Percentiles rank a stretch among this genome's conserved stretches.
phyloP scores from a whole-genome alignment of 2,113 vertebrate species.

The Phalacrocorax pelagicus region DNA sequence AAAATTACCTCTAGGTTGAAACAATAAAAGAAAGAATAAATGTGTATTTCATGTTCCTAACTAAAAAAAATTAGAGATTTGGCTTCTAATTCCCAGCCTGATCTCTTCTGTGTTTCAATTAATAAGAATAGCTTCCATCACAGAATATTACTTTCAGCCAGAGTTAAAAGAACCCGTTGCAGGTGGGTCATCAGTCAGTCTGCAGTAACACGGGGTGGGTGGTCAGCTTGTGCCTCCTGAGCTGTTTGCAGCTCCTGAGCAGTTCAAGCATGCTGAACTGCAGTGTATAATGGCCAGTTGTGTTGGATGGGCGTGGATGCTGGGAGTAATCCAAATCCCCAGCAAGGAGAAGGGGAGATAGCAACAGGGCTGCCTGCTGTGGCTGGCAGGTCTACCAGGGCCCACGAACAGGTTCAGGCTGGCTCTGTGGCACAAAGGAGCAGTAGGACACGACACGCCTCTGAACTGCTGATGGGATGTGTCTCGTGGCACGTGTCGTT shows the following conservation, averaged over 20 bases:
- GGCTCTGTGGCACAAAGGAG: background rate
- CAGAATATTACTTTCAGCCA: background rate
- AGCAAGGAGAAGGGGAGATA: background rate
- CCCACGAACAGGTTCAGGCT: background rate
- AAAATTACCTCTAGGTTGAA: conserved; percentile 18
- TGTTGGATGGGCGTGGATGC: background rate
- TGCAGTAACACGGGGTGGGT: background rate
- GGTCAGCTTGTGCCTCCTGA: background rate
- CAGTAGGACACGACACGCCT: background rate
- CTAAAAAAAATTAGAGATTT: background rate
- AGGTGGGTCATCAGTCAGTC: background rate
- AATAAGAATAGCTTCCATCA: background rate
- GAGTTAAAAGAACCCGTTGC: background rate
- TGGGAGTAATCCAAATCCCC: background rate
- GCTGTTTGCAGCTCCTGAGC: background rate
- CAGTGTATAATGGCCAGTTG: fast-evolving
- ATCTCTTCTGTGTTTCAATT: background rate
- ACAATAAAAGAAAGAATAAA: background rate
- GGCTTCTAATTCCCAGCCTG: conserved; percentile 9
- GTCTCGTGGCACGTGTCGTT: fast-evolving
- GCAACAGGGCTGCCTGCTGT: background rate
- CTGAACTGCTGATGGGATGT: fast-evolving
- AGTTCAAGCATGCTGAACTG: background rate
- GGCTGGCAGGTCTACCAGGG: background rate
- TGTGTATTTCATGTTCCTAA: background rate